phyloP scores from a whole-genome alignment of 1,140 invertebrate genomes.

The Cecropterus lyciades region DNA sequence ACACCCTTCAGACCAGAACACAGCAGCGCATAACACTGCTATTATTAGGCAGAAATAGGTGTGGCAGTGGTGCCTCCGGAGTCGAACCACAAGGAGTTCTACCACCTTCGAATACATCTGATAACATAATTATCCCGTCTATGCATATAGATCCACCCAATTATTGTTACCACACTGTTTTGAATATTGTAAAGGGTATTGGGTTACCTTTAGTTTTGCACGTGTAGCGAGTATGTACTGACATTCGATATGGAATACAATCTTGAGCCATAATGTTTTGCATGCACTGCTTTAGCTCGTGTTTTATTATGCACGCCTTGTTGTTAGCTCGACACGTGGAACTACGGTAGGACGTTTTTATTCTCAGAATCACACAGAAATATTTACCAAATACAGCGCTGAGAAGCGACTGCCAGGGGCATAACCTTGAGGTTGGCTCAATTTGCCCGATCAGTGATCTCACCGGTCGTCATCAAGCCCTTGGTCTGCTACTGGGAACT shows the following conservation, averaged over 20 bases:
- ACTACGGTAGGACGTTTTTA: not conserved
- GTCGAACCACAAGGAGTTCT: too few relatives aligned
- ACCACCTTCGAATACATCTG: too few relatives aligned
- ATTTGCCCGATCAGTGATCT: too few relatives aligned
- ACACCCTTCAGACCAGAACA: too few relatives aligned
- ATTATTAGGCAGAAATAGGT: too few relatives aligned
- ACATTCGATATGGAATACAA: slow-evolving; percentile 11
- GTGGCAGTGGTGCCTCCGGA: too few relatives aligned
- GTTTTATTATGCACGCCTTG: slow-evolving; percentile 8
- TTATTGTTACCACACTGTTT: not conserved
- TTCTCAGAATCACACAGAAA: not conserved
- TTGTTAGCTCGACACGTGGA: slow-evolving; percentile 1
- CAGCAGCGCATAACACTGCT: too few relatives aligned
- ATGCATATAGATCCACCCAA: not conserved
- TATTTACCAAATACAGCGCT: not conserved
- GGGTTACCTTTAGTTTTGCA: slow-evolving; percentile 10
- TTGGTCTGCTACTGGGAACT: too few relatives aligned
- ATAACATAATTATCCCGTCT: too few relatives aligned
- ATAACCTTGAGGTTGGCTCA: not conserved
- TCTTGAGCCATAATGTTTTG: slow-evolving; percentile 4
- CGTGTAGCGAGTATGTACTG: slow-evolving; percentile 3
- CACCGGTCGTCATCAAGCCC: too few relatives aligned
- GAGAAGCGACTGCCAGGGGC: too few relatives aligned
- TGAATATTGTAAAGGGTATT: not conserved
- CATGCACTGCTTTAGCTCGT: slow-evolving; percentile 4